Evolutionary conservation across 2,113 vertebrate genomes (phyloP).

Genomic region (Felis chaus): DNA sequence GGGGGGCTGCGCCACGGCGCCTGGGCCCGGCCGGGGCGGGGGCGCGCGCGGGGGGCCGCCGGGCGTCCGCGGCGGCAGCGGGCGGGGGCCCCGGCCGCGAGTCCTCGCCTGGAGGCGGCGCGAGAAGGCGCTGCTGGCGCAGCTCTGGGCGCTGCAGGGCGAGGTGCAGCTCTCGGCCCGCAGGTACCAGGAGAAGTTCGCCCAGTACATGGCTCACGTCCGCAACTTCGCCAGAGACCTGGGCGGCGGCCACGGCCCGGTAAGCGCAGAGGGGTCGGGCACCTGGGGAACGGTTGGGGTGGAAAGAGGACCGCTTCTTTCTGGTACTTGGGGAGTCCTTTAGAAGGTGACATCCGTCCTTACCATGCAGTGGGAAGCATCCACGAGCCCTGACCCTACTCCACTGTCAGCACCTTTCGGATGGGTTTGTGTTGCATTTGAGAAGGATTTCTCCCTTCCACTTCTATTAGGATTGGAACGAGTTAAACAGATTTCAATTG

Average conservation of each 20-base stretch:
- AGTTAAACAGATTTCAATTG: neutral
- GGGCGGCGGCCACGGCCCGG: slow-evolving; percentile 78
- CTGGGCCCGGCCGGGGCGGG: neutral
- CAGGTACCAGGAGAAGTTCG: slow-evolving; percentile 83
- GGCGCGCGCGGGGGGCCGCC: neutral
- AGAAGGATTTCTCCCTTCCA: neutral
- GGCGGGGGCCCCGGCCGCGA: slow-evolving; percentile 66
- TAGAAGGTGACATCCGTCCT: neutral
- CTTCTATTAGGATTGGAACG: neutral
- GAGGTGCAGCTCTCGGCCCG: slow-evolving; percentile 83
- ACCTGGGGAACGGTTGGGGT: fast-evolving
- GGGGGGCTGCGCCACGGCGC: neutral
- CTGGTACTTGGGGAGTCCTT: neutral
- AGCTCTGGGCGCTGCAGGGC: slow-evolving; percentile 82
- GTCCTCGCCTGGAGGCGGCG: slow-evolving; percentile 82
- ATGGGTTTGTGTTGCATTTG: neutral
- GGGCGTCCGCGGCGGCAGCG: slow-evolving; percentile 80
- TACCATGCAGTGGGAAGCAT: fast-evolving
- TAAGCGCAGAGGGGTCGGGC: slow-evolving; percentile 71
- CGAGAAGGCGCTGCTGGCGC: slow-evolving; percentile 84
- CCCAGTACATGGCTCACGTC: slow-evolving; percentile 84
- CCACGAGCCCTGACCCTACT: neutral
- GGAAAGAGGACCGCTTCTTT: neutral
- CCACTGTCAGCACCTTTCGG: neutral
- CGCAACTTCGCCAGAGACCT: slow-evolving; percentile 82